phyloP scores from a whole-genome alignment of 2,888 invertebrate genomes.

The Metellina segmentata region DNA sequence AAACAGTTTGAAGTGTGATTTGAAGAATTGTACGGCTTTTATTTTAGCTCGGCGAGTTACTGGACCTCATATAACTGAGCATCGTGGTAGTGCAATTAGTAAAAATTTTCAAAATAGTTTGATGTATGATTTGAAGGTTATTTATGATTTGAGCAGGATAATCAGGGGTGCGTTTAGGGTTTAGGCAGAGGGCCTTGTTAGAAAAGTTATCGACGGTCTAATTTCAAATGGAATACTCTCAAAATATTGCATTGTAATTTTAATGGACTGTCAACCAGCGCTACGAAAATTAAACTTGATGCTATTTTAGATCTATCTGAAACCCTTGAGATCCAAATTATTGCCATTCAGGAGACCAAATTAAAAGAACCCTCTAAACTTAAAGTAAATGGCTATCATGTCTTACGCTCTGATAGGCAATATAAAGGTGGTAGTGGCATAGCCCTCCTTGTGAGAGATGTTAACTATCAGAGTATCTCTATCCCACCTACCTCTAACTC shows the following conservation, averaged over 20 bases:
- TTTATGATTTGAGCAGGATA: too few species aligned
- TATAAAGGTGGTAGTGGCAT: not conserved
- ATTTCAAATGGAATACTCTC: not conserved
- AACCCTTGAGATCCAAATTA: not conserved
- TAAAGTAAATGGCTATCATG: not conserved
- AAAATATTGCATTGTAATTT: not conserved
- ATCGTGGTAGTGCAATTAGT: too few species aligned
- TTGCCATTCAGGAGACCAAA: slow-evolving; percentile 4
- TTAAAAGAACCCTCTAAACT: not conserved
- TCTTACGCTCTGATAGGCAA: not conserved
- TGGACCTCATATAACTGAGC: too few species aligned
- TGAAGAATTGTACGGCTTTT: too few species aligned
- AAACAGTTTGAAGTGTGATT: too few species aligned
- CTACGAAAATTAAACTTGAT: not conserved
- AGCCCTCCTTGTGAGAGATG: not conserved
- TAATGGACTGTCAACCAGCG: not conserved
- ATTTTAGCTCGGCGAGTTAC: too few species aligned
- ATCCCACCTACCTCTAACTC: not conserved
- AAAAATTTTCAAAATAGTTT: too few species aligned
- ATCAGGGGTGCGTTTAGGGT: not conserved
- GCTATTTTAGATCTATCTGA: not conserved
- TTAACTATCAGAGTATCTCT: not conserved
- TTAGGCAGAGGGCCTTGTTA: not conserved
- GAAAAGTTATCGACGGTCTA: not conserved
- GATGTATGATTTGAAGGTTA: too few species aligned